Evolutionary conservation across 2,113 vertebrate species (phyloP).

Genomic region (Taxidea taxus): DNA sequence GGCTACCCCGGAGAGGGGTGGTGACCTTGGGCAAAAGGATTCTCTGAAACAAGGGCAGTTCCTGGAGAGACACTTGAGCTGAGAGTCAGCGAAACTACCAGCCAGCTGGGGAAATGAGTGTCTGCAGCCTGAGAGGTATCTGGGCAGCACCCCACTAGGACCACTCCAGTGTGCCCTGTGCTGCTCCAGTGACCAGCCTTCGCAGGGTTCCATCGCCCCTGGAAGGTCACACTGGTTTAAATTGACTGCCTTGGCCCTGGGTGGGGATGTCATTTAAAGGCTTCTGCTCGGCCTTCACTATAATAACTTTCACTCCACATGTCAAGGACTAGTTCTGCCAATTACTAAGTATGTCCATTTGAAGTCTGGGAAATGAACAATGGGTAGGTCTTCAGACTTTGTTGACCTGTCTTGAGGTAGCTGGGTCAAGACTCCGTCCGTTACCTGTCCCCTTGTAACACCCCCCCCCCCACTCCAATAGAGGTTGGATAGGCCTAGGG

Average conservation of each 20-base stretch:
- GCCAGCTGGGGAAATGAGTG: not conserved
- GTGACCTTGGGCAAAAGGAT: not conserved
- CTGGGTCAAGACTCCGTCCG: not conserved
- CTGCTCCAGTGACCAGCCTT: no score
- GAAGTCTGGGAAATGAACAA: not conserved
- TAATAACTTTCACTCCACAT: not conserved
- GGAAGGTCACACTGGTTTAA: not conserved
- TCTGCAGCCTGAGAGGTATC: not conserved
- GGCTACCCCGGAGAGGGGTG: not conserved
- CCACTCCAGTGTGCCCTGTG: fast-evolving
- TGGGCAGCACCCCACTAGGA: fast-evolving
- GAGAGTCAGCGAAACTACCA: not conserved
- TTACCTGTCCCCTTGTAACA: no score
- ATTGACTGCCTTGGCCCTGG: not conserved
- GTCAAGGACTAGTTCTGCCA: not conserved
- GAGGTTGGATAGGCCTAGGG: not conserved
- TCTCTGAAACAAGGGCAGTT: not conserved
- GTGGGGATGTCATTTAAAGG: not conserved
- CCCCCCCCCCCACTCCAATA: not conserved
- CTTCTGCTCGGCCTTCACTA: not conserved
- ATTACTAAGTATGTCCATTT: not conserved
- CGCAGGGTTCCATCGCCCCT: not conserved
- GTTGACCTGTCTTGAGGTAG: not conserved
- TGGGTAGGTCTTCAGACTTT: not conserved
- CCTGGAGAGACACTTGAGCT: not conserved